phyloP scores from a whole-genome alignment of 1,140 invertebrate species.

The Papilio dardanus region DNA sequence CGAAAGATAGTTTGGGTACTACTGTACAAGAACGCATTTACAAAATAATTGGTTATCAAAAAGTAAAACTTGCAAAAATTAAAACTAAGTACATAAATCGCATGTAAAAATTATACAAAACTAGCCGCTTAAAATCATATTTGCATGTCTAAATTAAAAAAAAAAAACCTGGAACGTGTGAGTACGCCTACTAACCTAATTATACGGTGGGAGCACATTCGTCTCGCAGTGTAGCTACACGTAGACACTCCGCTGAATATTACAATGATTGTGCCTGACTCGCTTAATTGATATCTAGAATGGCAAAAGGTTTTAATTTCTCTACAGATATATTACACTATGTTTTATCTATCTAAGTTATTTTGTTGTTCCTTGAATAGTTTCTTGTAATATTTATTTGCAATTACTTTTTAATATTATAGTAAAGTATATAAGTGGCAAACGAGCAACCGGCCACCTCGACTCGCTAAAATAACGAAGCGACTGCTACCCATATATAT shows the following conservation, averaged over 20 bases:
- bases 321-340: neutral
- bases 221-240: neutral
- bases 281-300: neutral
- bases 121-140: conserved; percentile 4
- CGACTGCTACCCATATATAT: too few relatives aligned
- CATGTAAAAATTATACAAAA: neutral
- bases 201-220: neutral
- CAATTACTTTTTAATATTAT: too few relatives aligned
- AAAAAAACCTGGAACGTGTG: conserved; percentile 9
- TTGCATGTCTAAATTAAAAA: neutral
- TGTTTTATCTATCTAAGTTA: neutral
- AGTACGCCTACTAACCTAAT: neutral
- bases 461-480: too few relatives aligned
- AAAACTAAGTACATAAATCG: neutral
- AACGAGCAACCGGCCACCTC: too few relatives aligned
- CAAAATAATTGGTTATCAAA: neutral
- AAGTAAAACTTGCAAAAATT: neutral
- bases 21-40: too few relatives aligned
- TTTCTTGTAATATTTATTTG: neutral
- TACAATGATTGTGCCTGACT: neutral
- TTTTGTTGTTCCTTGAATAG: neutral
- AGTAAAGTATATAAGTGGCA: too few relatives aligned
- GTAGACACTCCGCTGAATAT: neutral
- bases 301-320: neutral
- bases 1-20: too few relatives aligned